Base-by-base conservation (phyloP, 53 echinoderm and acorn worm genomes). In the Pentamera pediparva region DNA sequence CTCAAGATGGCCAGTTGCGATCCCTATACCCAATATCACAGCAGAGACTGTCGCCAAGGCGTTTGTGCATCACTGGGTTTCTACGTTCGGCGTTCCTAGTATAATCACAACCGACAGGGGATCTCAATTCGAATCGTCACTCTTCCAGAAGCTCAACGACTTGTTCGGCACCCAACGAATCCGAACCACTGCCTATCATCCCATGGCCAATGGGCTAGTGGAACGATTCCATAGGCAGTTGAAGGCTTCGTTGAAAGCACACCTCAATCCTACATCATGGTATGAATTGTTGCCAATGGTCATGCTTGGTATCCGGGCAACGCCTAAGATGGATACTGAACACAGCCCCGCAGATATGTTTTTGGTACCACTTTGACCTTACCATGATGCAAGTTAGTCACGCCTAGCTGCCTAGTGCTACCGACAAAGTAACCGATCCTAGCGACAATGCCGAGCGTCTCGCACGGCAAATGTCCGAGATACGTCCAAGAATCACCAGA, bases 261-360 rank as follows among this genome's bases (percentile, higher is more conserved):
- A 62, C 37, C 54, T 54, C 24, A 69, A 78, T 19, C 17, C 56
- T 0, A 27, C 43, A 4, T 43, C 60, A 48, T 85, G 86, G 86
- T 69, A 76, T 11, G 79, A 84, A 78, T 13, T 39, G 2, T 64
- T 79, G 9, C 80, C 75, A 4, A 17, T 80, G 5, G 69, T 79
- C 38, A 57, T 85, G 7, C 69, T 85, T 17, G 61, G 81, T 30
- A 76, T 77, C 32, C 70, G 78, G 20, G 75, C 69, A n/a, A 37
- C 80, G 5, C 15, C 80, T 41, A 84, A 84, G 81, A 10, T 62
- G 4, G 80, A 79, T 43, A 33, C 80, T 9, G 63, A 73, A 4
- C 70, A 58, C 21, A 81, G 51, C 12, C 21, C 73, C 22, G 85
- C 79, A 22, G 84, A 88, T 31, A 32, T 89, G 20, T 79, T 27